Conservation (phyloP, 2,888 invertebrate species). For the Polydrusus pterygomalis region DNA sequence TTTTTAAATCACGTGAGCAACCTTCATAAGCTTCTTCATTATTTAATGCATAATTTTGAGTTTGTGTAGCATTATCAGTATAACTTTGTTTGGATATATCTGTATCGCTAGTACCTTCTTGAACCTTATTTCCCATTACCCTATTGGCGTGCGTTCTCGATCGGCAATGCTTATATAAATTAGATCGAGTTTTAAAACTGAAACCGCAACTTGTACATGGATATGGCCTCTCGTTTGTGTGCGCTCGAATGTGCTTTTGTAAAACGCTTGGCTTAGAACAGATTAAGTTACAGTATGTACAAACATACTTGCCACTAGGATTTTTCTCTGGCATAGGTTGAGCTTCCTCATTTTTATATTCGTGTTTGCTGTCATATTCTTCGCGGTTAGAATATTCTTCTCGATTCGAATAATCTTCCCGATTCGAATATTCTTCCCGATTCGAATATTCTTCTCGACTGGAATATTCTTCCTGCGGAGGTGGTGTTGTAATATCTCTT, state of each 20-base stretch:
- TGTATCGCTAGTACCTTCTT: constrained; percentile 45
- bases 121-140: constrained; percentile 69
- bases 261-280: constrained; percentile 96
- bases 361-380: constrained; percentile 37
- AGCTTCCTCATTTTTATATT: constrained; percentile 49
- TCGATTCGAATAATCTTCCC: constrained; percentile 18
- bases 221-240: constrained; percentile 94
- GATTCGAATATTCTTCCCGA: constrained; percentile 16
- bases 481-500: constrained; percentile 25
- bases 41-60: constrained; percentile 32
- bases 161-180: constrained; percentile 91
- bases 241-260: constrained; percentile 94
- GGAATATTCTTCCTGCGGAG: constrained; percentile 27
- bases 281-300: constrained; percentile 90
- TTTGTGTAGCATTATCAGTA: constrained; percentile 48
- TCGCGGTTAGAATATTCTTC: constrained; percentile 27
- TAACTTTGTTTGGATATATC: constrained; percentile 48
- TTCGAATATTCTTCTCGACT: constrained; percentile 20
- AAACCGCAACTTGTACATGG: constrained; percentile 93
- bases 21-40: constrained; percentile 32
- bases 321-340: constrained; percentile 62
- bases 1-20: constrained; percentile 58
- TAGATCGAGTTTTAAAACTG: constrained; percentile 95
- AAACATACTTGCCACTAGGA: constrained; percentile 82
- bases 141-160: constrained; percentile 71